Evolutionary conservation across 2,113 vertebrate genomes (phyloP).

Genomic region (Oxyruncus cristatus): DNA sequence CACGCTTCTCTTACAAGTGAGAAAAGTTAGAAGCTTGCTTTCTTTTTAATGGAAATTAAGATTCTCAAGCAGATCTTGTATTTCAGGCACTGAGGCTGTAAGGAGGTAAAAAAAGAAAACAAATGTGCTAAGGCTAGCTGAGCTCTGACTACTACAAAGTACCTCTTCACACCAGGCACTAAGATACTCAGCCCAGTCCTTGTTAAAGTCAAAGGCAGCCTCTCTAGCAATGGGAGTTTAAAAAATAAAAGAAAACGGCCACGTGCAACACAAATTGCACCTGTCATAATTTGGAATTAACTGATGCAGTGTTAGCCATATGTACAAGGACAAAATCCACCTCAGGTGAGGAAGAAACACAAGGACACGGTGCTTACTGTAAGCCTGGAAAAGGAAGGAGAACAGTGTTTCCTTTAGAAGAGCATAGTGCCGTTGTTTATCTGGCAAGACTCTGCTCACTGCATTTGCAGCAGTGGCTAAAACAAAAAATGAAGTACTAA

Average conservation of each 20-base stretch:
- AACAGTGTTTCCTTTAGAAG: neutral
- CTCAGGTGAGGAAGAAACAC: neutral
- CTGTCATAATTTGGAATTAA: neutral
- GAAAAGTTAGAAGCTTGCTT: neutral
- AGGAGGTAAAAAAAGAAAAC: neutral
- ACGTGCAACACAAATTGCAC: neutral
- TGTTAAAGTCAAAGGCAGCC: neutral
- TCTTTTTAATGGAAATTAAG: slow-evolving; percentile 3
- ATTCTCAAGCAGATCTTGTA: neutral
- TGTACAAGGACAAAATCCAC: neutral
- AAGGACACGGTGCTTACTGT: neutral
- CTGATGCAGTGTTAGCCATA: neutral
- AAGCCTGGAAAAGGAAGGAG: neutral
- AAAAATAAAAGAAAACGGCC: neutral
- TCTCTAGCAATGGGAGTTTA: neutral
- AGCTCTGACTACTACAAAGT: neutral
- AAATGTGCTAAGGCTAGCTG: neutral
- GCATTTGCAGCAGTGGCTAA: neutral
- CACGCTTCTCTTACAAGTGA: neutral
- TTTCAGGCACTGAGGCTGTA: neutral
- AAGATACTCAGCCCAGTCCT: neutral
- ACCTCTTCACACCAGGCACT: neutral
- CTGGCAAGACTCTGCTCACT: neutral
- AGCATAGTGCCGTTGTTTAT: neutral
- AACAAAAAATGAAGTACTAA: neutral